A percentile compares a stretch with the other conserved stretches of the same genome.
Evolutionary conservation across 92 coral and sea anemone genomes (phyloP).

Genomic region (Metridium senile): DNA sequence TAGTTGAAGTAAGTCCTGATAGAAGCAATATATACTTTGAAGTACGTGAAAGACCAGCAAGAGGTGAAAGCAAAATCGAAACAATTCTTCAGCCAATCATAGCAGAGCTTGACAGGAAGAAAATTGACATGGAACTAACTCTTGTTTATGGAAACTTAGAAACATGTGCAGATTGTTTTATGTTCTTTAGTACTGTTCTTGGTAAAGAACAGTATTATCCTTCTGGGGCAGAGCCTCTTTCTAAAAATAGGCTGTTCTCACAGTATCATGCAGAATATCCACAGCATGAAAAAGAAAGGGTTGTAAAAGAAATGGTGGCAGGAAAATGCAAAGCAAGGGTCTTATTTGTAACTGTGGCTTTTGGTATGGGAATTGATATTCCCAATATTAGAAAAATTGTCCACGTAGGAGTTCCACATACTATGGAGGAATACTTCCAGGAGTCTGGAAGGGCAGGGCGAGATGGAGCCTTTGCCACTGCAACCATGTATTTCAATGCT

Average conservation of each 20-base stretch:
- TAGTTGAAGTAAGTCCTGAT: too few relatives aligned
- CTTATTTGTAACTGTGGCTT: conserved; percentile 67
- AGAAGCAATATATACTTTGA: too few relatives aligned
- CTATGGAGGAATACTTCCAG: conserved; percentile 72
- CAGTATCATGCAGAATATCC: conserved; percentile 80
- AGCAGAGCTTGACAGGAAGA: too few relatives aligned
- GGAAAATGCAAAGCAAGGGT: conserved; percentile 53
- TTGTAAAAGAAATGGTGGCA: conserved; percentile 40
- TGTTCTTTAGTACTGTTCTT: conserved; percentile 19
- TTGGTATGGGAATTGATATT: conserved; percentile 70
- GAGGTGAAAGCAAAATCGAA: too few relatives aligned
- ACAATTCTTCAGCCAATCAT: too few relatives aligned
- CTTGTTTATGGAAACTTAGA: too few relatives aligned
- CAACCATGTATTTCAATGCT: conserved; percentile 46
- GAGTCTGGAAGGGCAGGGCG: conserved; percentile 69
- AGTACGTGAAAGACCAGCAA: too few relatives aligned
- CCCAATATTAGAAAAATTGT: conserved; percentile 48
- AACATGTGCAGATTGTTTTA: conserved; percentile 36
- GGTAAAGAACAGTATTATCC: conserved; percentile 53
- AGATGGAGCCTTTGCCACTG: conserved; percentile 55
- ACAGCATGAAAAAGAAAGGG: conserved; percentile 49
- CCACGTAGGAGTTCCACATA: conserved; percentile 69
- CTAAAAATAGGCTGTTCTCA: conserved; percentile 58
- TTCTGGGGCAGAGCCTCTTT: conserved; percentile 12
- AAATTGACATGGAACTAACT: too few relatives aligned